Base-by-base conservation (phyloP, 1,140 invertebrate genomes). In the Branchinecta lynchi region DNA sequence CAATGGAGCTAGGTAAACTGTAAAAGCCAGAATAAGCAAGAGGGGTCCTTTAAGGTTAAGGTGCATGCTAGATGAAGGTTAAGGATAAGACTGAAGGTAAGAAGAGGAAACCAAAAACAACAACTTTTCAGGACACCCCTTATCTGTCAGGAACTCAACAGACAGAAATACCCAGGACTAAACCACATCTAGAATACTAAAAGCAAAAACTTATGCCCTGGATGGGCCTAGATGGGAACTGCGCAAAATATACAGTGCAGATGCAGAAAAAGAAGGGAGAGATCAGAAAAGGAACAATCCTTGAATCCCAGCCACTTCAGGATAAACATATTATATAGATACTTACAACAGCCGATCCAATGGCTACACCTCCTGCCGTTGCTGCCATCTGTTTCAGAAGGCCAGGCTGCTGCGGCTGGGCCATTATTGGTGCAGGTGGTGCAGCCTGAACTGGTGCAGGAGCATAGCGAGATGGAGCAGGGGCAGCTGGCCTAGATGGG, bases 361-460 rank as follows among this genome's bases (percentile, higher is more conserved):
- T 84, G 46, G 91, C 91, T 44, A 93, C 91, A 74, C 90, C 90
- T 68, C 90, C 90, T 75, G 90, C 91, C 7, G 90, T 93, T 46
- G 78, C 71, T 44, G 79, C 91, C 90, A 94, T 94, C 80, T 95
- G 89, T 67, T 84, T 85, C 75, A 93, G 84, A 65, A 92, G 65
- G 12, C 80, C 80, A n/a, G 87, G 84, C 65, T 83, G 83, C 71
- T 84, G 82, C 12, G 84, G 81, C 7, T 83, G 76, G 51, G 72
- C 69, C 77, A 80, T 79, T 69, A 74, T 73, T 44, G 80, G 77
- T 43, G 82, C 77, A 60, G 82, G 80, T 68, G 81, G 79, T 9
- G 77, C 77, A 8, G 81, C 78, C 17, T 79, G 73, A 66, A 72
- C 74, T 43, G 84, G 81, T 43, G 83, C 79, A n/a, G 82, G 80